Evolutionary conservation across 2,797 vertebrate genomes (phyloP), one percentile per base, ranked within the genome.

Genomic region (Mormyrus proboscirostris): DNA sequence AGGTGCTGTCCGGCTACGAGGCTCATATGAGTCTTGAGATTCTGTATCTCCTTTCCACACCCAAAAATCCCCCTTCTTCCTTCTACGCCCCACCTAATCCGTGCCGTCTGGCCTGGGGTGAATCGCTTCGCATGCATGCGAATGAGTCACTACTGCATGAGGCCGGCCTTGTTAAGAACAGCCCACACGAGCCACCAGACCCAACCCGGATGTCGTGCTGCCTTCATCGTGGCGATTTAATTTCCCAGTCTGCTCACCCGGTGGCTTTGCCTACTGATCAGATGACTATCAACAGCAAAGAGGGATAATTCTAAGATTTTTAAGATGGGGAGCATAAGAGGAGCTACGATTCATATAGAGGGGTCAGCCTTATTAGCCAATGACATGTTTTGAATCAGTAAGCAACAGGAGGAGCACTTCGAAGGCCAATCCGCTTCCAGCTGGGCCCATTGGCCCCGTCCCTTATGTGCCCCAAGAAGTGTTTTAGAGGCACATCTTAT

Each of bases 111-210:
- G 57, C 87, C 41, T 44, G 16, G 9, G 87, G 14, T 22, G 2
- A 88, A 86, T 62, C 86, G 73, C 88, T 88, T 88, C 7, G 47
- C 87, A 25, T 84, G 53, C 51, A 86, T 89, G 85, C 76, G 79
- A 89, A 76, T 91, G 90, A 91, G 88, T 86, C 90, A 86, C 84
- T 88, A 3, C 38, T 44, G 38, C 33, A 29, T 10, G 33, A 9
- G 38, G 55, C 19, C 41, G n/a, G 86, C 19, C 55, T 87, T 16
- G 53, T 59, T 29, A 38, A 51, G 29, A 79, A 87, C 69, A 90
- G 87, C 69, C 65, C 62, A 10, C 86, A 44, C 1, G 6, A 6
- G 82, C 55, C 84, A 19, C 89, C n/a, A 14, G 12, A 55, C 84
- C 50, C 33, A 7, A 41, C 38, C 69, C 38, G 16, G 69, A 76